Evolutionary conservation across 2,888 invertebrate species (phyloP), one percentile per base, ranked within the genome.

Genomic region (Nematopogon swammerdamellus): DNA sequence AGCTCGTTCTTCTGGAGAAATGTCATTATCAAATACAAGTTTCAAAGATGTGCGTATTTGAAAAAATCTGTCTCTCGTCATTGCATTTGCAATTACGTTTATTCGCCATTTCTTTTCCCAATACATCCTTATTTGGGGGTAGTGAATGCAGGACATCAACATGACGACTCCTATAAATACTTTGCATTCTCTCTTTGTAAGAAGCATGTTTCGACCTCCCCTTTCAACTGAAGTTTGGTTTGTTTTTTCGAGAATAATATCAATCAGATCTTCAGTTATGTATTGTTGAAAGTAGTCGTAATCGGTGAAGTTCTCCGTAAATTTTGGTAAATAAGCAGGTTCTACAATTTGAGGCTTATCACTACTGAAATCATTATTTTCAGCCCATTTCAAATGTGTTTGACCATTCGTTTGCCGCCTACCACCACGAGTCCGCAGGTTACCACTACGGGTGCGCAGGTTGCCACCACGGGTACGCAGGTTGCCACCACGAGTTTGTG

Each of bases 231-330:
- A 25, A 25, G 25, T 25, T n/a, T n/a, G n/a, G n/a, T n/a, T n/a
- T n/a, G n/a, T n/a, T 49, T 49, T 18, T 49, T 45, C 16, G 49
- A 49, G n/a, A 46, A 17, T 5, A 45, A 11, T 8, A 45, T 16
- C 3, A 45, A 45, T 17, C 14, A 45, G 18, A 19, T 45, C n/a
- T 19, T 45, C 45, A 19, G 18, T 19, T 45, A 45, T 45, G 18
- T 45, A 45, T n/a, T 45, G 45, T 19, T 45, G 18, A 45, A 19
- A 45, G 19, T 45, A 45, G 18, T 45, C 45, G 19, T 19, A 19
- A 45, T 19, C 19, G 18, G 14, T 16, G n/a, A 45, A 45, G 19
- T 45, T 45, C 45, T 45, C 45, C 18, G 18, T 45, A 45, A 19
- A 18, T 45, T 19, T 45, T 18, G 45, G 45, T 25, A 25, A 25